Conservation (phyloP, 2,113 vertebrate species). For the Nasalis larvatus region DNA sequence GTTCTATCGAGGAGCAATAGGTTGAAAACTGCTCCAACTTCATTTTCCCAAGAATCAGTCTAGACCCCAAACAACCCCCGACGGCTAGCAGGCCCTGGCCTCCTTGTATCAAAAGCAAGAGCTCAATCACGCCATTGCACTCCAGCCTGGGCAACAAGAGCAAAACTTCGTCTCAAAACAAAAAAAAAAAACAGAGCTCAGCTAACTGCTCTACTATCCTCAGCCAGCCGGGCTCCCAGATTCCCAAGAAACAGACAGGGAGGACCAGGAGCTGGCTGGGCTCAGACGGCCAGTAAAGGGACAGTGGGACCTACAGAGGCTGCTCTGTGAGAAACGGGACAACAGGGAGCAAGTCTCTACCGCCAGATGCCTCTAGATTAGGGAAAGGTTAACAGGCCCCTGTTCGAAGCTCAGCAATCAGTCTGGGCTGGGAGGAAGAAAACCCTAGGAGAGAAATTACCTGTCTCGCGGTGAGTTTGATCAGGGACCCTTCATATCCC, state of each 20-base stretch:
- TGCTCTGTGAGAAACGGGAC: neutral
- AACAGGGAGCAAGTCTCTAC: neutral
- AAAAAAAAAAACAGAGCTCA: neutral
- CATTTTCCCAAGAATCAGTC: neutral
- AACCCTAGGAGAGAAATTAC: slow-evolving; percentile 80
- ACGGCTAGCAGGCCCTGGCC: neutral
- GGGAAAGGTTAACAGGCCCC: neutral
- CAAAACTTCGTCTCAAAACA: too few relatives aligned
- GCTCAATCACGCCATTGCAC: too few relatives aligned
- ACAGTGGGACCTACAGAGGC: neutral
- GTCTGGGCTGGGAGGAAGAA: neutral
- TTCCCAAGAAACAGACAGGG: neutral
- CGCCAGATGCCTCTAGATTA: neutral
- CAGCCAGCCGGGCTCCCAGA: neutral
- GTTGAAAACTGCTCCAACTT: neutral
- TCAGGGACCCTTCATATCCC: slow-evolving; percentile 99
- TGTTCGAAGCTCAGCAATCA: neutral
- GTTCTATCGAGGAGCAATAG: neutral
- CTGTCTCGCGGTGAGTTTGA: slow-evolving; percentile 99
- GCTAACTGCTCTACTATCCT: neutral
- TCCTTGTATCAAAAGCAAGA: neutral
- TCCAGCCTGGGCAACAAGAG: too few relatives aligned
- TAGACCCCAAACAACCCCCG: neutral
- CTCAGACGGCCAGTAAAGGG: neutral
- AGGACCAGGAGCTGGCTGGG: neutral